These are phyloP conservation scores for Proisotoma minuta DNA, from an alignment of 2,888 invertebrate genomes.

Conservation along the genomic window DNA sequence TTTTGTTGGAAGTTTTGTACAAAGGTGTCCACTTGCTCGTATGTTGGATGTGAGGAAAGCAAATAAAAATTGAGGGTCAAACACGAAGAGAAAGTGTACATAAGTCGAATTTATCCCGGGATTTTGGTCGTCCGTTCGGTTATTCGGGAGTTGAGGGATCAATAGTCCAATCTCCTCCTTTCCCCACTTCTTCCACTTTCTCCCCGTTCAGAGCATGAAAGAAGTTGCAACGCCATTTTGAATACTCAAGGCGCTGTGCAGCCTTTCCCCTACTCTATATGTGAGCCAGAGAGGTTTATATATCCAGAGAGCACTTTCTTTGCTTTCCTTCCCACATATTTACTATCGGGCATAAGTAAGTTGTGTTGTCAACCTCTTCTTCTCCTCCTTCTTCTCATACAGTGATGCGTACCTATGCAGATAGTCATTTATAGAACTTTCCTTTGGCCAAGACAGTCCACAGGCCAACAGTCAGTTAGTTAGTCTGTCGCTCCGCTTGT, in stretches of 20 bases:
- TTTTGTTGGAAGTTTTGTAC: too few relatives aligned
- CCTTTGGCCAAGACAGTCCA: background rate
- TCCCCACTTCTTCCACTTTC: conserved; percentile 10
- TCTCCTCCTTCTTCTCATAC: conserved; percentile 23
- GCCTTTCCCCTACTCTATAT: background rate
- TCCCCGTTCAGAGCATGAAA: background rate
- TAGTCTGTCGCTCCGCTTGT: background rate
- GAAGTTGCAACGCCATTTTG: conserved; percentile 3
- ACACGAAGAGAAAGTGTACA: too few relatives aligned
- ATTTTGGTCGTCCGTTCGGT: background rate
- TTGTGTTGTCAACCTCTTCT: conserved; percentile 32
- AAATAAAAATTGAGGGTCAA: too few relatives aligned
- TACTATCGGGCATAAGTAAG: background rate
- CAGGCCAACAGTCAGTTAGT: too few relatives aligned
- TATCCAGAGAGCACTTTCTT: conserved; percentile 8
- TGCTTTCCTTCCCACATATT: conserved; percentile 9
- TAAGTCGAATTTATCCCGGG: too few relatives aligned
- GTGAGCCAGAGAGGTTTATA: background rate
- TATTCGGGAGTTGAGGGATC: background rate
- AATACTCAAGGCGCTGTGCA: background rate
- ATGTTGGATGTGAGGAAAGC: too few relatives aligned
- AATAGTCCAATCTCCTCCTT: conserved; percentile 1
- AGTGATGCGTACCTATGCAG: conserved; percentile 19
- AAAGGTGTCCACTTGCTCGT: too few relatives aligned
- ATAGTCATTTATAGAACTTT: conserved; percentile 10